phyloP scores from a whole-genome alignment of 2,888 invertebrate species.

The Lasioglossum villosulum region DNA sequence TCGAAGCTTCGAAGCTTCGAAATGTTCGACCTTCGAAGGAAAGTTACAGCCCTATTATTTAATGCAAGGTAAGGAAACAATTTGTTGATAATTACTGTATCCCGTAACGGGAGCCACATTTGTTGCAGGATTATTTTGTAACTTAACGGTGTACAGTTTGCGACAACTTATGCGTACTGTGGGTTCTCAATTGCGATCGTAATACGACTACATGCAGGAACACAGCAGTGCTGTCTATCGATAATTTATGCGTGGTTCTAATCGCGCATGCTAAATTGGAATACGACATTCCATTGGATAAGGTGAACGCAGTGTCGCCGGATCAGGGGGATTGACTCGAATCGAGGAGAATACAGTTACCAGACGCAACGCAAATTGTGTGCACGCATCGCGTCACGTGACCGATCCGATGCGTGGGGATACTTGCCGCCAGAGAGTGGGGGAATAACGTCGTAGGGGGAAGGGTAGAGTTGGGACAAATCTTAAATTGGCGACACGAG shows the following conservation, averaged over 20 bases:
- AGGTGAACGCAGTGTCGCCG: background rate
- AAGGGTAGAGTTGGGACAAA: too few relatives aligned
- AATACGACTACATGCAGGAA: background rate
- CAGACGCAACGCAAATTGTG: too few relatives aligned
- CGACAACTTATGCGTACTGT: background rate
- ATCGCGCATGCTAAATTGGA: background rate
- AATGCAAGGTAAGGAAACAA: background rate
- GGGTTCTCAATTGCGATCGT: background rate
- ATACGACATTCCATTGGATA: background rate
- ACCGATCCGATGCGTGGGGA: too few relatives aligned
- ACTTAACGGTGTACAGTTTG: background rate
- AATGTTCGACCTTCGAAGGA: too few relatives aligned
- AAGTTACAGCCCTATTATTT: too few relatives aligned
- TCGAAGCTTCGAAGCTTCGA: too few relatives aligned
- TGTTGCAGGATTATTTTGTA: conserved; percentile 26
- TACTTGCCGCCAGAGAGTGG: too few relatives aligned
- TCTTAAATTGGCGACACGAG: background rate
- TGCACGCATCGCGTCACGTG: too few relatives aligned
- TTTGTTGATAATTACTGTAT: background rate
- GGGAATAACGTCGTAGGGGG: too few relatives aligned
- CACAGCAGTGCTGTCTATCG: background rate
- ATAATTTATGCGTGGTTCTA: background rate
- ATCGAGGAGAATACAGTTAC: too few relatives aligned
- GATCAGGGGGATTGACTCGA: too few relatives aligned
- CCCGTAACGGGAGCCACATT: background rate